Evolutionary conservation across 2,888 invertebrate genomes (phyloP), one percentile per base, ranked within the genome.

Genomic region (Synergus gifuensis): DNA sequence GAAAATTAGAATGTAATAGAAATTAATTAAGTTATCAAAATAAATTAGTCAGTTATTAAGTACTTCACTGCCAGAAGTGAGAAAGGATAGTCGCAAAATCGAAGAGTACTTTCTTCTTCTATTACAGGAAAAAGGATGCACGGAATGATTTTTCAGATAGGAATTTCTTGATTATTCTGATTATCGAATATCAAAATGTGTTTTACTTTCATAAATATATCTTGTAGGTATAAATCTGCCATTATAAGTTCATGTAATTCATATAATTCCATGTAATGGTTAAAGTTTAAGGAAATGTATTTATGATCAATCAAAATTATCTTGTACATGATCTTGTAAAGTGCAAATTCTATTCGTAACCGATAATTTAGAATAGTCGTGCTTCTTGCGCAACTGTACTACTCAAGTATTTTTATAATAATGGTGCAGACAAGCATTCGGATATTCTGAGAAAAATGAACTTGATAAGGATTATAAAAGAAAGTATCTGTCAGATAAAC

Each of bases 241-340:
- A 28, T 69, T 36, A 28, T 49, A 28, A n/a, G 28, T 69, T 69
- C 46, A 54, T 49, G n/a, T 54, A 69, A 69, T 67, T 67, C 46
- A 12, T 18, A 44, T 44, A 67, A 44, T 54, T 16, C 9, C 22
- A 28, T 69, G 49, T 49, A 69, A 49, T 69, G 8, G 11, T 36
- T 69, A 49, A 69, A 46, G 16, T n/a, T 69, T 54, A 69, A 54
- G 28, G n/a, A 69, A 69, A 69, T 14, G n/a, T 49, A 49, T 69
- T 69, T 69, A 49, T 49, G 49, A 54, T 69, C 49, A 69, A 69
- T 69, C 49, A 69, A 46, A 69, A 69, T 7, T 69, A 69, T 69
- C 49, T 69, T 69, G 49, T 69, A 69, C 69, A 69, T 69, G 46
- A 49, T 69, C 28, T 69, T 69, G 49, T 69, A 49, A 69, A 69